Conservation (phyloP, 2,113 vertebrate genomes). For the Sitta europaea region DNA sequence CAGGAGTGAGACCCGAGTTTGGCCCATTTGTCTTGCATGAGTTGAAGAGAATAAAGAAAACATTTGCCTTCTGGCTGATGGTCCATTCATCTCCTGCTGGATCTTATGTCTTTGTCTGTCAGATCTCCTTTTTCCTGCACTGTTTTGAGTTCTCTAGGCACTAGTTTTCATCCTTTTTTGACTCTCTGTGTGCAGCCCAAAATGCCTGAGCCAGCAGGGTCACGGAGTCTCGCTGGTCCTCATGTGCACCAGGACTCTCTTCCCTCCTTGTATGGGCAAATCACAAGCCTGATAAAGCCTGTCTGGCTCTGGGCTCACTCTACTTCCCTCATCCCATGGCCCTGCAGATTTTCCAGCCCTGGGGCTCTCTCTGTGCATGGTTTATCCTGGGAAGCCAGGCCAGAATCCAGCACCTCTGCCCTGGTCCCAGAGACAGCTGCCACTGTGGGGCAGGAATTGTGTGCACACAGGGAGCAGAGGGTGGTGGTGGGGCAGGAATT, state of each 20-base stretch:
- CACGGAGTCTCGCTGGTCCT: not conserved
- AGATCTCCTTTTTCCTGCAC: not conserved
- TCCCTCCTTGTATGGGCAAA: conserved; percentile 31
- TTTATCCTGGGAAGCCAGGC: not conserved
- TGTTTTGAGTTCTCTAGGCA: conserved; percentile 1
- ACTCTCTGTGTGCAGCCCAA: not conserved
- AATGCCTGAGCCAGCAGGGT: not conserved
- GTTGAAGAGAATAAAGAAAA: conserved; percentile 10
- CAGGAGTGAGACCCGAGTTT: not conserved
- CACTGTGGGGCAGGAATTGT: accelerated
- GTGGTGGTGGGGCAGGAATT: not conserved
- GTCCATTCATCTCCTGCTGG: not conserved
- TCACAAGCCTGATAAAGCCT: not conserved
- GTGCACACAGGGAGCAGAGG: not conserved
- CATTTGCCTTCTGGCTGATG: conserved; percentile 32
- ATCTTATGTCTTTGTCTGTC: not conserved
- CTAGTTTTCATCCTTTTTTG: conserved; percentile 36
- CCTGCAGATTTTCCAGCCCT: not conserved
- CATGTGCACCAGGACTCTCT: not conserved
- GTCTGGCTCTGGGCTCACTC: not conserved
- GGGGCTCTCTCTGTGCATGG: not conserved
- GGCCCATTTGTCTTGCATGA: conserved; percentile 3
- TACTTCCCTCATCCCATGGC: not conserved
- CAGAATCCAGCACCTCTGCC: not conserved
- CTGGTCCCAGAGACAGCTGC: not conserved